Conservation (phyloP, 2,113 vertebrate species). For the Oxygymnocypris stewartii region DNA sequence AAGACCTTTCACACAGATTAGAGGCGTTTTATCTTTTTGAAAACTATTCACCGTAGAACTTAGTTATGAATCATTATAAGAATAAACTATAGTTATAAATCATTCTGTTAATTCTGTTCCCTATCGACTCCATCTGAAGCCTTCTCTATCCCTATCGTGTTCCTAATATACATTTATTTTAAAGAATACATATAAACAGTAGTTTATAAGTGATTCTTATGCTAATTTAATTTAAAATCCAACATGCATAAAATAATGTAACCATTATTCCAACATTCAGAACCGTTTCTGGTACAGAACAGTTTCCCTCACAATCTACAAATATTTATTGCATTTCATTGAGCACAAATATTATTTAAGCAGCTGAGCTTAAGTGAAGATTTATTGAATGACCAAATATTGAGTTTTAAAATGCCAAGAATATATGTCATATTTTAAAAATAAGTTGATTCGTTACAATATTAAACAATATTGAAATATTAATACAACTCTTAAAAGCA, state of each 20-base stretch:
- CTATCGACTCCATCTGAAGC: too few species aligned
- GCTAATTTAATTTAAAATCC: not conserved
- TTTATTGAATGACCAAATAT: not conserved
- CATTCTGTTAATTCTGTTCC: too few species aligned
- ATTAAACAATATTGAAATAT: not conserved
- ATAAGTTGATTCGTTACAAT: not conserved
- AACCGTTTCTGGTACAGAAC: not conserved
- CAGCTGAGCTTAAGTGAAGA: not conserved
- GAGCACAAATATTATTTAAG: not conserved
- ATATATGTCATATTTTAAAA: not conserved
- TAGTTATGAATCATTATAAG: too few species aligned
- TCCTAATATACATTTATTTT: too few species aligned
- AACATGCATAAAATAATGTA: not conserved
- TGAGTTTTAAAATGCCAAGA: not conserved
- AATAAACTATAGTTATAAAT: too few species aligned
- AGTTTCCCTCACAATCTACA: not conserved
- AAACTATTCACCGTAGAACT: too few species aligned
- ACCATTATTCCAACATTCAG: not conserved
- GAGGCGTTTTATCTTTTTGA: too few species aligned
- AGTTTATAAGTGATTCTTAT: not conserved
- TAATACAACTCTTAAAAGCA: not conserved
- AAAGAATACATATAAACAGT: not conserved
- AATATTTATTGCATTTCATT: not conserved
- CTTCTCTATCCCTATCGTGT: too few species aligned
- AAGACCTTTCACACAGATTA: not conserved